Evolutionary conservation across 2,888 invertebrate genomes (phyloP).

Genomic region (Rhamphomyia laevipes): DNA sequence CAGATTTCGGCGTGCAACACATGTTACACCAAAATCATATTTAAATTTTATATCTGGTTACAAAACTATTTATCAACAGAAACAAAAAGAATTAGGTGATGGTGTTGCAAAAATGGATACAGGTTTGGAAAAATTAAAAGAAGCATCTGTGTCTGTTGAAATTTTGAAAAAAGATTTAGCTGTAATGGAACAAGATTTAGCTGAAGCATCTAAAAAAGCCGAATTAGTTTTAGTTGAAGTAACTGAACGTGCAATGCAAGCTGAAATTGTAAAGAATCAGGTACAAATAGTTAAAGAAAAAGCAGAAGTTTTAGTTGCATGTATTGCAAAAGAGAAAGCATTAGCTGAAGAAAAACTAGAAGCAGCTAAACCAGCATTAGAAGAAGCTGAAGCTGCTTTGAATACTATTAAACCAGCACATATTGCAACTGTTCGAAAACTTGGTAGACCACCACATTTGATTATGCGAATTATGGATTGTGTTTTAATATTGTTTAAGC

Average conservation of each 20-base stretch:
- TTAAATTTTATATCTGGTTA: constrained; percentile 91
- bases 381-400: constrained; percentile 88
- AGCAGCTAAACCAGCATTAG: constrained; percentile 89
- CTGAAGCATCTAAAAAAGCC: constrained; percentile 84
- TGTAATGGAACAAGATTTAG: constrained; percentile 88
- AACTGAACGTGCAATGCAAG: constrained; percentile 86
- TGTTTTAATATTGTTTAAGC: constrained; percentile 83
- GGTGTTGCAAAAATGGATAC: constrained; percentile 91
- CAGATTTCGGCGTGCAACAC: constrained; percentile 83
- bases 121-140: constrained; percentile 86
- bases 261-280: constrained; percentile 90
- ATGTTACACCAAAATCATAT: constrained; percentile 95
- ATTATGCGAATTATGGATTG: constrained; percentile 99
- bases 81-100: constrained; percentile 78
- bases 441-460: constrained; percentile 89
- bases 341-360: constrained; percentile 86
- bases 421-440: constrained; percentile 86
- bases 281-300: constrained; percentile 94
- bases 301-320: constrained; percentile 77
- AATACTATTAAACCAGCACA: constrained; percentile 96
- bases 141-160: constrained; percentile 89
- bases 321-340: constrained; percentile 81
- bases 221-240: constrained; percentile 80
- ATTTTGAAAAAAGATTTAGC: constrained; percentile 83
- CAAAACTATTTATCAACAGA: constrained; percentile 83